phyloP scores from a whole-genome alignment of 2,113 vertebrate species.

The Collichthys lucidus region DNA sequence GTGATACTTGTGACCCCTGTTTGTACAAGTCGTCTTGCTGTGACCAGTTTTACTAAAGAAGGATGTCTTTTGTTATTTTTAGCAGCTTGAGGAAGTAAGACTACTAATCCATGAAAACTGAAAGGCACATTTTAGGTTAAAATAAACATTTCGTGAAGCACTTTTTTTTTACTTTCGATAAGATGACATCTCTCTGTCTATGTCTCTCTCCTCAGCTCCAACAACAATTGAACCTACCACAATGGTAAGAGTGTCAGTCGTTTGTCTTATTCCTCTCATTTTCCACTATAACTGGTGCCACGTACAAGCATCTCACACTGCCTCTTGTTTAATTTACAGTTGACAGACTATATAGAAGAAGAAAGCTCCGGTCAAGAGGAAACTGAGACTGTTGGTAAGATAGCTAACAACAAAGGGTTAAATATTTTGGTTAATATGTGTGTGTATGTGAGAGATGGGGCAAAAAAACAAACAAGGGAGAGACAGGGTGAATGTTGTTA shows the following conservation, averaged over 20 bases:
- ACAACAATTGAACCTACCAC: neutral
- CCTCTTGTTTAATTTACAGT: constrained; percentile 25
- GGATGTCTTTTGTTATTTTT: neutral
- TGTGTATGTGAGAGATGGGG: neutral
- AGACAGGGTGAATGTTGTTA: constrained; percentile 14
- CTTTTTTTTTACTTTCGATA: neutral
- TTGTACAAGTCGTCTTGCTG: neutral
- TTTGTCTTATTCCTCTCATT: neutral
- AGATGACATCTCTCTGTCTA: neutral
- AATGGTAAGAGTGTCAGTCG: constrained; percentile 47
- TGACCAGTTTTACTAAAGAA: neutral
- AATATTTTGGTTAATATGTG: neutral
- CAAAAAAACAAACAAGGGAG: neutral
- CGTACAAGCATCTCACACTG: neutral
- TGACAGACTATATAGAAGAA: neutral
- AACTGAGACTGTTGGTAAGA: constrained; percentile 10
- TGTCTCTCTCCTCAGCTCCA: constrained; percentile 50
- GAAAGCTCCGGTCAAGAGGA: constrained; percentile 37
- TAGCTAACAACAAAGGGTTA: neutral
- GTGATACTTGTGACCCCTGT: neutral
- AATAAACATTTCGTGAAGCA: neutral
- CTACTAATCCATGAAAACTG: neutral
- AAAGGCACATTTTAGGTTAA: neutral
- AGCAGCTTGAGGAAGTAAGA: neutral
- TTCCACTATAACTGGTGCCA: neutral